Evolutionary conservation across 1,140 invertebrate species (phyloP).

Genomic region (Hirudo medicinalis): DNA sequence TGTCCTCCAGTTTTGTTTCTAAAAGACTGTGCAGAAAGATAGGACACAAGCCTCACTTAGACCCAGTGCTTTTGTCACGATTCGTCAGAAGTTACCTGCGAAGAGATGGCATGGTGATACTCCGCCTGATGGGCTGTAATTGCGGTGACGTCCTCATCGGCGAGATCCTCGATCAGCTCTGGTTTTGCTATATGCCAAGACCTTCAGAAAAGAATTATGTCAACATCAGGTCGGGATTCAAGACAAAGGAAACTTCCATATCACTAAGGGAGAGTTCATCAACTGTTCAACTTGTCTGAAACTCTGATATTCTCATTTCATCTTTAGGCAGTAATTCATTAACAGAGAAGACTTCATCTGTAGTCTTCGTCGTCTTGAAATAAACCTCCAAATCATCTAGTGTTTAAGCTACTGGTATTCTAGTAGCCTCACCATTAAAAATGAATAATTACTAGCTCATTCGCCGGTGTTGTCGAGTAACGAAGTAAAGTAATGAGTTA

Average conservation of each 20-base stretch:
- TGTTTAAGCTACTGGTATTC: too few species aligned
- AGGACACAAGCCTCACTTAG: background rate
- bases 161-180: background rate
- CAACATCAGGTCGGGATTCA: background rate
- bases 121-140: background rate
- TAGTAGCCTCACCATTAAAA: too few species aligned
- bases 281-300: slow-evolving; percentile 4
- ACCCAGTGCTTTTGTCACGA: background rate
- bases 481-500: too few species aligned
- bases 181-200: slow-evolving; percentile 15
- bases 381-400: too few species aligned
- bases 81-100: slow-evolving; percentile 8
- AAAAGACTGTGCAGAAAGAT: too few species aligned
- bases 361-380: too few species aligned
- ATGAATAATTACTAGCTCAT: too few species aligned
- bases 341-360: too few species aligned
- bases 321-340: too few species aligned
- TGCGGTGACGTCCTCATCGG: background rate
- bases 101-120: background rate
- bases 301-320: background rate
- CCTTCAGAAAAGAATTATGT: background rate
- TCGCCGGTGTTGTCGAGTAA: too few species aligned
- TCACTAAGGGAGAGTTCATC: background rate
- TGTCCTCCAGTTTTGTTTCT: too few species aligned
- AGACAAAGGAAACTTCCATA: background rate